Base-by-base conservation (phyloP, 2,888 invertebrate species). In the Nebria salina region DNA sequence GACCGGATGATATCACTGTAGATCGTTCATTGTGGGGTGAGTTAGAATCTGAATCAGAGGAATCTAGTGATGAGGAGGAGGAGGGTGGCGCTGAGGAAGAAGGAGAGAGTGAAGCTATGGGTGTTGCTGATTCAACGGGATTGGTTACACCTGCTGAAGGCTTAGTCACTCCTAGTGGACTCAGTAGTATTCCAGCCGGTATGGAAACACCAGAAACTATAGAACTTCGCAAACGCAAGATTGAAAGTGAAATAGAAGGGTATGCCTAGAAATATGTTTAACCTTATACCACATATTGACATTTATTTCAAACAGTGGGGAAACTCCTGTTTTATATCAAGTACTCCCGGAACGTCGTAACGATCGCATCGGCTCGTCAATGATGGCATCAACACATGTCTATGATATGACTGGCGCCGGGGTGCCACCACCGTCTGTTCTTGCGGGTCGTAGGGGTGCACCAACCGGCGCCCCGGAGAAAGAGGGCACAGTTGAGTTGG, bases 381-480 rank as follows among this genome's bases (percentile, higher is more conserved):
- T 99, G 98, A 98, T 99, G 98, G 99, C 96, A 2, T 98, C 98
- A 72, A 97, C 97, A 0, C 99, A 99, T 89, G 97, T 98, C 0
- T 99, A 99, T 88, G 99, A 99, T 87, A 93, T 99, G 90, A 93
- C 94, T 65, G 92, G 92, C 54, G 91, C 91, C 72, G 91, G 91
- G 8, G 91, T 90, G 79, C 91, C 91, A 6, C 91, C 92, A 41
- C 90, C 90, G 0, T 77, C 77, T 43, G 70, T 82, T 25, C 65
- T 77, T 2, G 83, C 77, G 1, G 82, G 82, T 4, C 54, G 77
- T 6, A 66, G 84, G 15, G 85, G 85, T 65, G 86, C 87, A 41
- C 86, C 89, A 26, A 87, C 90, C 84, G 89, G 88, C 9, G 84
- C 87, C 72, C 83, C 87, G 2, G 92, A 92, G 85, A 89, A 91